A percentile compares a stretch with the other conserved stretches of the same genome.
phyloP scores from a whole-genome alignment of 2,797 vertebrate species.

The Periparus ater region DNA sequence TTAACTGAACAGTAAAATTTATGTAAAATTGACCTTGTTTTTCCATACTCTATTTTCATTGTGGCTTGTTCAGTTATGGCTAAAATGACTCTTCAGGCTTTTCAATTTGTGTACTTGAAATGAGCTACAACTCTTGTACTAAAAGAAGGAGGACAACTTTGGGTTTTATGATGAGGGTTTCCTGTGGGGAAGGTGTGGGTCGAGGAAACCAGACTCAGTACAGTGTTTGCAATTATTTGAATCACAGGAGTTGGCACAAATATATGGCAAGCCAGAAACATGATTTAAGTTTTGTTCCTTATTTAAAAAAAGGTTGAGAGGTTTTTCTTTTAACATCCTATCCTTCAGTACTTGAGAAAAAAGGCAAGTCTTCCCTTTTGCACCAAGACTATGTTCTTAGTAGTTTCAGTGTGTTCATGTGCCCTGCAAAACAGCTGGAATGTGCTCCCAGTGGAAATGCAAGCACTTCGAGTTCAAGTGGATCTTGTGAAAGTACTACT shows the following conservation, averaged over 20 bases:
- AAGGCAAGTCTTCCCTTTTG: neutral
- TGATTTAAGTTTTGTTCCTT: neutral
- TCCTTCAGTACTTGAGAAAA: neutral
- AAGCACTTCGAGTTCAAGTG: neutral
- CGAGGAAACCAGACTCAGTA: neutral
- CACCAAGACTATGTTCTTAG: neutral
- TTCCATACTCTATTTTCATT: neutral
- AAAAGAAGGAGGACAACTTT: neutral
- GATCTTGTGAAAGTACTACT: neutral
- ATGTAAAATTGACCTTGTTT: neutral
- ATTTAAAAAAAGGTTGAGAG: neutral
- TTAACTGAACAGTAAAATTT: neutral
- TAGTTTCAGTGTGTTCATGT: neutral
- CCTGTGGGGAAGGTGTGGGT: neutral
- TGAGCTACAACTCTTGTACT: neutral
- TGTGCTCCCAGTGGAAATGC: rapidly evolving
- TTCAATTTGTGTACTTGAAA: neutral
- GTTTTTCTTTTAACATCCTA: neutral
- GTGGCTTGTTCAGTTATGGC: neutral
- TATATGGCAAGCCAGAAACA: neutral
- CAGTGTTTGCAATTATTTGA: neutral
- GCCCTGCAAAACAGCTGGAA: neutral
- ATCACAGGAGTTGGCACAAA: neutral
- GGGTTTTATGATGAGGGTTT: neutral
- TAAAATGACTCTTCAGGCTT: neutral